Base-by-base conservation (phyloP, 2,888 invertebrate genomes). In the Rhaphigaster nebulosa region DNA sequence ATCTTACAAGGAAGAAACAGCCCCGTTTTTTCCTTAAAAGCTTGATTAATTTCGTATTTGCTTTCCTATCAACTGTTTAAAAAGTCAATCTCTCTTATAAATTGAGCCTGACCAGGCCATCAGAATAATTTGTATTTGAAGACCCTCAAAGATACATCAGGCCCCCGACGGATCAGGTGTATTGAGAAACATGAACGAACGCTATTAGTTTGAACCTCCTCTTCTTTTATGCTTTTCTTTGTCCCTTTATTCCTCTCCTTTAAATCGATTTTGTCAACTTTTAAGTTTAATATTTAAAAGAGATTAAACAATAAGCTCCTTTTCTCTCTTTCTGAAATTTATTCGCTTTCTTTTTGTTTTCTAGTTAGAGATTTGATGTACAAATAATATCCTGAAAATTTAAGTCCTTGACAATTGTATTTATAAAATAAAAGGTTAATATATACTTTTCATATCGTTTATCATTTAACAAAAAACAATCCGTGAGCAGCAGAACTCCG, bases 81-180 rank as follows among this genome's bases (percentile, higher is more conserved):
- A 76, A 76, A 76, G 34, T 76, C 70, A 76, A 76, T 76, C 20
- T 76, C 18, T 76, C 3, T 76, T 38, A 20, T 76, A 76, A 38
- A 76, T 76, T 38, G 18, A 23, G 8, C 38, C 70, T 38, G 70
- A 38, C 45, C 23, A 56, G 18, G 87, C 87, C 1, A 87, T 87
- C 56, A 65, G 38, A 34, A 34, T 88, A 65, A 88, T 88, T 88
- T 65, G 23, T 18, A n/a, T 88, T 88, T 88, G 88, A 88, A 65
- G 88, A n/a, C 26, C 26, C 60, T 88, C 56, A 60, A 60, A 88
- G 56, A 41, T 20, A n/a, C 56, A 88, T 60, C 65, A 88, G 18
- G 41, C 80, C 26, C 5, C 13, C 23, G 41, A 3, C 6, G 41
- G 60, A 41, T 88, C 38, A n/a, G 88, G 18, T 34, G 56, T 41